These are phyloP conservation scores for Thaleichthys pacificus DNA, from an alignment of 2,797 vertebrate species.

Conservation along the genomic window DNA sequence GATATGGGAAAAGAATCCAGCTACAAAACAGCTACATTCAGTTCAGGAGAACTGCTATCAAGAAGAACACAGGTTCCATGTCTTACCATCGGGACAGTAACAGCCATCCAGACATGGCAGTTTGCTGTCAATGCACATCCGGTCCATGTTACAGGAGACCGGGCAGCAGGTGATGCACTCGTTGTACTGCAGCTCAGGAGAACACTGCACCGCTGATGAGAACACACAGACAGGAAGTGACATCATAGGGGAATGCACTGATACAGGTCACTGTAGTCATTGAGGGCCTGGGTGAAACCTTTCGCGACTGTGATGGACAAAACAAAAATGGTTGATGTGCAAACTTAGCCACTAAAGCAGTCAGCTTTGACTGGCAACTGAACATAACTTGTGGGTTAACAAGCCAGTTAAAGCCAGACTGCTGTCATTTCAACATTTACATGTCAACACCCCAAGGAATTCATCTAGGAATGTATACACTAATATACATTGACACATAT, in stretches of 20 bases:
- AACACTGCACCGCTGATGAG: conserved; percentile 70
- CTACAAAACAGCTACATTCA: neutral
- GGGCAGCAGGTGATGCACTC: conserved; percentile 95
- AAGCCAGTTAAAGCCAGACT: neutral
- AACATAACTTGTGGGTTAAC: neutral
- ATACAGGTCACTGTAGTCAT: no score
- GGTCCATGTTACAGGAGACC: conserved; percentile 79
- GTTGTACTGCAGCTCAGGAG: conserved; percentile 78
- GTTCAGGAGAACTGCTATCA: neutral
- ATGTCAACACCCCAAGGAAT: no score
- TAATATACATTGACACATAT: no score
- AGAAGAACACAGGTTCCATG: neutral
- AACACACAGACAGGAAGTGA: conserved; percentile 18
- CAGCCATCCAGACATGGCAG: conserved; percentile 94
- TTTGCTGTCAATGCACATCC: conserved; percentile 87
- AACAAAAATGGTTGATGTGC: no score
- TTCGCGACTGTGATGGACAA: no score
- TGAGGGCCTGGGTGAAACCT: no score
- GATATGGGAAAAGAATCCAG: neutral
- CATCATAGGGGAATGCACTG: neutral
- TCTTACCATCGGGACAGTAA: conserved; percentile 88
- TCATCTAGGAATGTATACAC: no score
- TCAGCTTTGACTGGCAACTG: no score
- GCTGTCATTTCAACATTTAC: no score
- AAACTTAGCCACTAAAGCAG: no score